A percentile compares a stretch with the other conserved stretches of the same genome.
These are phyloP conservation scores for Drosophila funebris DNA, from an alignment of 1,140 invertebrate genomes.

Conservation along the genomic window DNA sequence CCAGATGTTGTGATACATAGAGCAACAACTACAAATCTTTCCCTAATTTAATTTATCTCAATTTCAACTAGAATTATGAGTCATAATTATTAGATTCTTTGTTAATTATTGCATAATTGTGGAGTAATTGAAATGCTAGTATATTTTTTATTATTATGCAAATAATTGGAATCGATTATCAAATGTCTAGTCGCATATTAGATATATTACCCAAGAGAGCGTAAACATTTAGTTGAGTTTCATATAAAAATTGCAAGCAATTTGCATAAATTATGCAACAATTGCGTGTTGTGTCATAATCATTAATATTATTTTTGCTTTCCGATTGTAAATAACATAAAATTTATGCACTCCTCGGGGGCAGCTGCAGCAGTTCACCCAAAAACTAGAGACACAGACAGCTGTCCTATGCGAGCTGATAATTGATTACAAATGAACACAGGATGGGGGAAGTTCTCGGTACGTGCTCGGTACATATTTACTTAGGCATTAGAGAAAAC, in stretches of 20 bases:
- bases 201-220: background rate
- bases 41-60: background rate
- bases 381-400: conserved; percentile 42
- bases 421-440: conserved; percentile 78
- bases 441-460: background rate
- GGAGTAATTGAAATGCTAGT: background rate
- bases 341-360: conserved; percentile 24
- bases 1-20: background rate
- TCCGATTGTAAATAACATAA: background rate
- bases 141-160: background rate
- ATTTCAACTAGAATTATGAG: background rate
- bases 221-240: conserved; percentile 2
- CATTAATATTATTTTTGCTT: conserved; percentile 12
- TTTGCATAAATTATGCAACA: conserved; percentile 30
- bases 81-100: background rate
- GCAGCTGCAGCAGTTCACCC: conserved; percentile 50
- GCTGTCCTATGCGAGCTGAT: conserved; percentile 65
- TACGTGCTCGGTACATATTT: conserved; percentile 63
- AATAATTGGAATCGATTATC: background rate
- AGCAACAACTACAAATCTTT: background rate
- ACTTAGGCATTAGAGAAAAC: conserved; percentile 51
- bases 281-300: conserved; percentile 46
- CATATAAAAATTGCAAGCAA: conserved; percentile 17
- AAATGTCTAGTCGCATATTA: background rate
- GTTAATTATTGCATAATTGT: background rate